Conservation (phyloP, 2,113 vertebrate species). For the Lophotis ruficrista region DNA sequence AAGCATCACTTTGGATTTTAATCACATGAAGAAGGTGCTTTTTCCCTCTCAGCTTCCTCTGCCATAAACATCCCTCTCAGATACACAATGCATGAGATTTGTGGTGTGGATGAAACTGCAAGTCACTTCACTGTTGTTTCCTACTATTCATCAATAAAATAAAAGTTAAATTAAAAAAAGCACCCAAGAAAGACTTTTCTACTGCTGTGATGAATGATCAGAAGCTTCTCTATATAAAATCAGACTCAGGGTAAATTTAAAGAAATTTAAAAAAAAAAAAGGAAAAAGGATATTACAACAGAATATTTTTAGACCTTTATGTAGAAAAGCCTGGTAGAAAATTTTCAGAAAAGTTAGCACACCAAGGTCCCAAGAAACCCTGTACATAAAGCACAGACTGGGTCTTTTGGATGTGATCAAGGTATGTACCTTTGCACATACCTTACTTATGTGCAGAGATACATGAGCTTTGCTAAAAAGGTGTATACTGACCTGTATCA, state of each 20-base stretch:
- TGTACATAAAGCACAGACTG: background rate
- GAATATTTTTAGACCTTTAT: background rate
- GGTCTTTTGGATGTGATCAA: rapidly evolving
- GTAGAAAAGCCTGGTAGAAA: background rate
- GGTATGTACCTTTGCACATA: background rate
- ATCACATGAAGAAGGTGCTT: background rate
- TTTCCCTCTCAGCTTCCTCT: background rate
- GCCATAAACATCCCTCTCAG: background rate
- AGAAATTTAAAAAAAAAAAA: background rate
- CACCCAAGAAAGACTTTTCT: background rate
- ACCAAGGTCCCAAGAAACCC: background rate
- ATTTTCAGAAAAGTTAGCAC: background rate
- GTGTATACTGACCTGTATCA: no score
- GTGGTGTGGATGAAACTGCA: background rate
- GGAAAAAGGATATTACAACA: background rate
- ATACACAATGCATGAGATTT: background rate
- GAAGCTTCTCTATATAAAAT: background rate
- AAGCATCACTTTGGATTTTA: background rate
- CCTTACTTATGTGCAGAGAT: background rate
- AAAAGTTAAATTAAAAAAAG: background rate
- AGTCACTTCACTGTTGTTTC: background rate
- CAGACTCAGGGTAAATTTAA: background rate
- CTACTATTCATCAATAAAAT: background rate
- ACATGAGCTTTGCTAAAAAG: background rate
- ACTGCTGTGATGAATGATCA: background rate